Base-by-base conservation (phyloP, 2,797 vertebrate genomes). In the Sebastes goodei region DNA sequence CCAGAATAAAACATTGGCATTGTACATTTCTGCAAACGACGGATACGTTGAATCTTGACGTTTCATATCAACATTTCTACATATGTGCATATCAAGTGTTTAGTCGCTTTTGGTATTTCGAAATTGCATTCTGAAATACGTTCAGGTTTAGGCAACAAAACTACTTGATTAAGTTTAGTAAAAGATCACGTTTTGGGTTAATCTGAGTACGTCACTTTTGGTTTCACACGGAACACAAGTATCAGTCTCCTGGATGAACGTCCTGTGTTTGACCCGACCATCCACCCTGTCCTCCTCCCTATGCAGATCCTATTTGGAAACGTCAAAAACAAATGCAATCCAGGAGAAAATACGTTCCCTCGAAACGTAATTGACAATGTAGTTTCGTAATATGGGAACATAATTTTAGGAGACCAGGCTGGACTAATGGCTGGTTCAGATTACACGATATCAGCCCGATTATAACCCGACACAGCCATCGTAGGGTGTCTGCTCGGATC, bases 251-350 rank as follows among this genome's bases (percentile, higher is more conserved):
- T n/a, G 49, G 4, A 20, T 53, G 49, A 53, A 10, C 8, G 9
- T 38, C n/a, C 3, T 14, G 61, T 14, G 11, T 14, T 63, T 4
- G 21, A 63, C 29, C 17, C 8, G 2, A 20, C 7, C 27, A 20
- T 32, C 32, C 11, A 7, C 11, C 61, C 10, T 5, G 11, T 14
- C 7, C 14, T 15, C 25, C 25, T 57, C 7, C 25, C 25, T 14
- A 15, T 14, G 20, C 23, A 25, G 23, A 56, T 11, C 2, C 0
- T 59, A 0, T 0, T n/a, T 20, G 10, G 10, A 30, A 61, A 30
- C 0, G 10, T n/a, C 3, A n/a, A 62, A 61, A 62, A 32, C 30
- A 62, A 33, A 62, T 4, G 20, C 1, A 33, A n/a, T 61, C 17
- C 0, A 5, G 17, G 17, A 32, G 10, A 30, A 32, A 61, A 6